Conservation (phyloP, 2,797 vertebrate genomes). For the Hippoglossus hippoglossus region DNA sequence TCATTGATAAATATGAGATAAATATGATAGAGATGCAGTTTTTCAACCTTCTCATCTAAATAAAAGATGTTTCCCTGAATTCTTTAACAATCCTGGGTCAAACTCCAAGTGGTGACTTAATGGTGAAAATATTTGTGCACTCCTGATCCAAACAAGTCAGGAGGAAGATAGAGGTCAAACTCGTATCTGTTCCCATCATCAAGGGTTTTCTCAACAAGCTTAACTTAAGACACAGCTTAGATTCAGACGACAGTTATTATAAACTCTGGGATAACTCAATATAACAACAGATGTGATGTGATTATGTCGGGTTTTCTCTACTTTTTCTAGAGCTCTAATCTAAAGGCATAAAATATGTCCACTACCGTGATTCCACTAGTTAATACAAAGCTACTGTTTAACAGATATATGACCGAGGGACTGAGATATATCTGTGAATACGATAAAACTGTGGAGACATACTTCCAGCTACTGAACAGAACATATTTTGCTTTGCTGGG, state of each 20-base stretch:
- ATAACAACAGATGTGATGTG: constrained; percentile 1
- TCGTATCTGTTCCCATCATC: too few relatives aligned
- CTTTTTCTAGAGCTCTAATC: constrained; percentile 11
- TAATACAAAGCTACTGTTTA: constrained; percentile 36
- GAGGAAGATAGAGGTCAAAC: not conserved
- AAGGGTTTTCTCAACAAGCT: too few relatives aligned
- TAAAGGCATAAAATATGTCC: not conserved
- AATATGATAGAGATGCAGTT: too few relatives aligned
- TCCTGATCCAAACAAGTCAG: too few relatives aligned
- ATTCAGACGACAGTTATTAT: constrained; percentile 12
- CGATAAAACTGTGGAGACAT: constrained; percentile 44
- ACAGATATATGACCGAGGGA: too few relatives aligned
- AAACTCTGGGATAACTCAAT: not conserved
- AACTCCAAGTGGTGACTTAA: too few relatives aligned
- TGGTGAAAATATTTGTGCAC: too few relatives aligned
- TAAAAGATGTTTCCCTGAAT: too few relatives aligned
- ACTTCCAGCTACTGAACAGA: constrained; percentile 90
- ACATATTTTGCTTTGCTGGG: constrained; percentile 93
- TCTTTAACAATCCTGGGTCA: too few relatives aligned
- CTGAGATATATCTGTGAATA: constrained; percentile 5
- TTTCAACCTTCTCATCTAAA: too few relatives aligned
- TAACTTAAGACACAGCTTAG: too few relatives aligned
- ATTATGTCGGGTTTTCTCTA: not conserved
- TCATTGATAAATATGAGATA: too few relatives aligned
- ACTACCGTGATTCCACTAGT: not conserved